Percentiles rank a stretch among this genome's conserved stretches.
phyloP scores from a whole-genome alignment of 2,113 vertebrate genomes.

The Prietella phreatophila region DNA sequence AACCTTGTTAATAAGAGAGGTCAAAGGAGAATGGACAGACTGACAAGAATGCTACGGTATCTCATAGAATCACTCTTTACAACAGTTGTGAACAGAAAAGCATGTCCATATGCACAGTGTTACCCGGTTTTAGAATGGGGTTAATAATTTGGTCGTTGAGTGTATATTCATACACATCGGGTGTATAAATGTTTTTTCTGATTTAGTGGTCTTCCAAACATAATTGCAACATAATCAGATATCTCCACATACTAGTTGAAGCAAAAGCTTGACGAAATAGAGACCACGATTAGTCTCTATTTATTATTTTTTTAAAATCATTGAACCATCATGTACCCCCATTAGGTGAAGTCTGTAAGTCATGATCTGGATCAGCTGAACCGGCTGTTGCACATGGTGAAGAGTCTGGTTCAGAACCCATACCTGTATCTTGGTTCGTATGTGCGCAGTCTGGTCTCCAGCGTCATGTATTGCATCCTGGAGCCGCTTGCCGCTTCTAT shows the following conservation, averaged over 20 bases:
- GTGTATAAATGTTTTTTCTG: background rate
- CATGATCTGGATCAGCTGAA: slow-evolving; percentile 90
- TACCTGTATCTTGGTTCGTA: slow-evolving; percentile 89
- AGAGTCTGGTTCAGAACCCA: slow-evolving; percentile 86
- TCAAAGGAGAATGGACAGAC: too few relatives aligned
- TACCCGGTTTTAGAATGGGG: too few relatives aligned
- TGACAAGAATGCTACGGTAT: too few relatives aligned
- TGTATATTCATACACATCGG: background rate
- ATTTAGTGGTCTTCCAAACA: background rate
- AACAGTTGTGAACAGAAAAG: too few relatives aligned
- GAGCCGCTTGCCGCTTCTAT: slow-evolving; percentile 92
- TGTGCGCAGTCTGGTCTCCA: slow-evolving; percentile 85
- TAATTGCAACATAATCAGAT: background rate
- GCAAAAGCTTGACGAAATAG: background rate
- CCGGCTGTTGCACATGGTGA: slow-evolving; percentile 86
- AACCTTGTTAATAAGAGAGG: too few relatives aligned
- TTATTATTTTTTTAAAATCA: background rate
- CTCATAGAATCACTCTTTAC: too few relatives aligned
- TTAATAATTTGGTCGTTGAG: background rate
- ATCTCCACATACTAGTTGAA: background rate
- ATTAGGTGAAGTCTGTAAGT: slow-evolving; percentile 89
- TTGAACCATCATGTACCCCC: background rate
- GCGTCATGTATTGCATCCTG: slow-evolving; percentile 91
- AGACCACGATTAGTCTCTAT: background rate
- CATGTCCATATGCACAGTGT: too few relatives aligned